These are phyloP conservation scores for Phoxinus phoxinus DNA, from an alignment of 2,113 vertebrate species.

Conservation along the genomic window DNA sequence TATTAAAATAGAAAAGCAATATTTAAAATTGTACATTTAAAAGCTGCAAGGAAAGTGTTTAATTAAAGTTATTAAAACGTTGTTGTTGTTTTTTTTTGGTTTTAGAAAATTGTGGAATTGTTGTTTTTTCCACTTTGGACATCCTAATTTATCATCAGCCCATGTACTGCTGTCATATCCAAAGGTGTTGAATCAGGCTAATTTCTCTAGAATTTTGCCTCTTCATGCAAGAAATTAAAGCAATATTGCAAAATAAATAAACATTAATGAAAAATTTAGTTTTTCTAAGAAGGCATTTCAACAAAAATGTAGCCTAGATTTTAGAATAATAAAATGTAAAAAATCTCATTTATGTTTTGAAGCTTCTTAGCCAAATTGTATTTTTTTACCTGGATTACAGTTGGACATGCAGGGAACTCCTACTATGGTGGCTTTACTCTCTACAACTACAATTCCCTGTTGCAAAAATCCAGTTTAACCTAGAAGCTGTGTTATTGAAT, in stretches of 20 bases:
- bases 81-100: too few species aligned
- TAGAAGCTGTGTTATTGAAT: neutral
- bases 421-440: constrained; percentile 6
- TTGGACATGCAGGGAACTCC: constrained; percentile 3
- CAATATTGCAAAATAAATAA: too few species aligned
- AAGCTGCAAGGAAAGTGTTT: too few species aligned
- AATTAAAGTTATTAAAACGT: too few species aligned
- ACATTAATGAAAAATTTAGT: neutral
- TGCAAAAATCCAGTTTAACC: constrained; percentile 6
- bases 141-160: neutral
- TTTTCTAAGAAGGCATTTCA: neutral
- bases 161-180: neutral
- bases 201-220: neutral
- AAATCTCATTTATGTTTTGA: neutral
- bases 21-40: too few species aligned
- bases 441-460: neutral
- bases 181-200: neutral
- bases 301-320: neutral
- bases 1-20: too few species aligned
- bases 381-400: neutral
- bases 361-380: neutral
- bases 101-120: too few species aligned
- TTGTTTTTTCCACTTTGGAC: neutral
- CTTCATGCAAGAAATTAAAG: neutral
- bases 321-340: neutral